Evolutionary conservation across 2,888 invertebrate genomes (phyloP), one percentile per base, ranked within the genome.

Genomic region (Agrypnus murinus): DNA sequence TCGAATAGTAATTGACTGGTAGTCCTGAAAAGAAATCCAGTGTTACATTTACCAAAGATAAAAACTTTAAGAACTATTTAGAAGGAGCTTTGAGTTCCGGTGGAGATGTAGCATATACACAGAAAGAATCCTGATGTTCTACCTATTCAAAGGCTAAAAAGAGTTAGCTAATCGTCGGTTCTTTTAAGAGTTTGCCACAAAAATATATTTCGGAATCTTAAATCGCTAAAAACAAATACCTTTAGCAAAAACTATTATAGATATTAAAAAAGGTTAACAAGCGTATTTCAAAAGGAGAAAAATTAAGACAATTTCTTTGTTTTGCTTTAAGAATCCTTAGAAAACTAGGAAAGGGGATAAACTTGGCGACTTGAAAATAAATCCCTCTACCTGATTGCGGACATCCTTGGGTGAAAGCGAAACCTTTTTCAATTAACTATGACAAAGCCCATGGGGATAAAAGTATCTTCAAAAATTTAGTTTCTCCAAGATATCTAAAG

Each of bases 1-100:
- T 80, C 78, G 78, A 79, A 79, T 79, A 77, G 77, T 80, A 80
- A 80, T 80, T 80, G 80, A 80, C 79, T 80, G 77, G 74, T 78
- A 75, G 75, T 74, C 69, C 66, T 66, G 67, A 75, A 75, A 72
- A 72, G 75, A 74, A 75, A 74, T 75, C 66, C 68, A 68, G 69
- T 69, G 72, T 71, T 72, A 74, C 72, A 72, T 75, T 72, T 60
- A 50, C 62, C 64, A 64, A 68, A 75, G 75, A 75, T 75, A 75
- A 75, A 75, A 74, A 75, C 72, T 73, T 74, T 74, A 73, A 69
- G 70, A 73, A 75, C 72, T 75, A 73, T 75, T 75, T 75, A 73
- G 70, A 70, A 75, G 68, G 69, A 71, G 73, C 74, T 75, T 71
- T 69, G 64, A 64, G 59, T 64, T 69, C 70, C 59, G 45, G 38